Percentiles rank a stretch among this genome's conserved stretches.
Conservation (phyloP, 2,797 vertebrate species). For the Myioborus melanocephalus region DNA sequence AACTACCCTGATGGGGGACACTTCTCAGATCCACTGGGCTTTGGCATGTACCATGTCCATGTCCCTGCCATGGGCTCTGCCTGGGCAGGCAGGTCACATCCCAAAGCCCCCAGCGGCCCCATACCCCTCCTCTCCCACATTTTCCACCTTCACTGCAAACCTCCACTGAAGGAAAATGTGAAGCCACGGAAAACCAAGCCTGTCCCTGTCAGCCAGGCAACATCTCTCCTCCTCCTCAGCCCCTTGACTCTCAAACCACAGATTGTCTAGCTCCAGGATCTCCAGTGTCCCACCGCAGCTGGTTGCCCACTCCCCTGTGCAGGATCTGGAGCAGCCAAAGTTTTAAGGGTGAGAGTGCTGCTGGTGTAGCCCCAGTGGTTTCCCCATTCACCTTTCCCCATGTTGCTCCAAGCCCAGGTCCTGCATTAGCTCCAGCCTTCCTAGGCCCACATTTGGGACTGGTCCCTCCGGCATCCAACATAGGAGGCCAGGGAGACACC, state of each 20-base stretch:
- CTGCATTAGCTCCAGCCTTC: neutral
- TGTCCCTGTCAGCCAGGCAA: neutral
- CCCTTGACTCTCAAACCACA: neutral
- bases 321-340: neutral
- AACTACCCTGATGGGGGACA: fast-evolving
- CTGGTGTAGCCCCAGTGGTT: neutral
- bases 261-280: neutral
- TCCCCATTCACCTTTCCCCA: neutral
- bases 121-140: neutral
- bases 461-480: fast-evolving
- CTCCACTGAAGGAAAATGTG: conserved; percentile 46
- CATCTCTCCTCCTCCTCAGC: neutral
- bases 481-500: neutral
- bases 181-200: conserved; percentile 46
- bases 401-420: neutral
- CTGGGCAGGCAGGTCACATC: neutral
- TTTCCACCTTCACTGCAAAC: conserved; percentile 9
- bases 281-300: fast-evolving
- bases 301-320: fast-evolving
- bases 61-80: neutral
- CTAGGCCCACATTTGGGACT: fast-evolving
- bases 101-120: fast-evolving
- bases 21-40: fast-evolving
- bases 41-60: neutral
- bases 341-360: neutral